Evolutionary conservation across 1,140 invertebrate species (phyloP).

Genomic region (Drosophila malerkotliana): DNA sequence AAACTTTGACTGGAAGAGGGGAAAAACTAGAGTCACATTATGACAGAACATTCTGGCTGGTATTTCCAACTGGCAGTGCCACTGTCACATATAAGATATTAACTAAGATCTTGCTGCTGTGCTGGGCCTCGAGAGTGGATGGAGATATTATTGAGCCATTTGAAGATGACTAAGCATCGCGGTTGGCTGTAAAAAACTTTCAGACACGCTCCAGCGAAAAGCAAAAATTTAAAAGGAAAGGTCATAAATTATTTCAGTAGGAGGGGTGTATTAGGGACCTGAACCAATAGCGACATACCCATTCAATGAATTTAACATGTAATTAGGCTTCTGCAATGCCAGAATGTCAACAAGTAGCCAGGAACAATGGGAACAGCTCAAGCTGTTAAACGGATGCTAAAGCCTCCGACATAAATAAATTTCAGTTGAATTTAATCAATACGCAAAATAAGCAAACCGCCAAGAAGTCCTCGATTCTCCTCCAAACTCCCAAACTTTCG

Average conservation of each 20-base stretch:
- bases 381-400: constrained; percentile 53
- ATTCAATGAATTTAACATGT: neutral
- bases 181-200: constrained; percentile 35
- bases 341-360: constrained; percentile 64
- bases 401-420: constrained; percentile 59
- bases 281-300: neutral
- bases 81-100: constrained; percentile 38
- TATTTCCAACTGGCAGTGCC: constrained; percentile 60
- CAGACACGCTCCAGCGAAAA: constrained; percentile 17
- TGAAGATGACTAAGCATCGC: constrained; percentile 52
- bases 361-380: constrained; percentile 58
- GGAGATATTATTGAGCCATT: constrained; percentile 61
- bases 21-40: constrained; percentile 51
- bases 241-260: constrained; percentile 25
- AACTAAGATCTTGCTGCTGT: constrained; percentile 44
- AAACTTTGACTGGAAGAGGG: constrained; percentile 40
- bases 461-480: constrained; percentile 7
- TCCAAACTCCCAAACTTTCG: constrained; percentile 53
- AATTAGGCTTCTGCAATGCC: constrained; percentile 1
- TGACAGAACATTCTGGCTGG: constrained; percentile 30
- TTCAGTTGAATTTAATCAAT: constrained; percentile 81
- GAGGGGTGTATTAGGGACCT: constrained; percentile 7
- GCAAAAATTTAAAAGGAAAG: constrained; percentile 10
- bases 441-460: constrained; percentile 57
- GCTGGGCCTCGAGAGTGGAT: constrained; percentile 39